These are phyloP conservation scores for Zhuqinia jingwanae DNA, from an alignment of 2,888 invertebrate species.

Conservation along the genomic window DNA sequence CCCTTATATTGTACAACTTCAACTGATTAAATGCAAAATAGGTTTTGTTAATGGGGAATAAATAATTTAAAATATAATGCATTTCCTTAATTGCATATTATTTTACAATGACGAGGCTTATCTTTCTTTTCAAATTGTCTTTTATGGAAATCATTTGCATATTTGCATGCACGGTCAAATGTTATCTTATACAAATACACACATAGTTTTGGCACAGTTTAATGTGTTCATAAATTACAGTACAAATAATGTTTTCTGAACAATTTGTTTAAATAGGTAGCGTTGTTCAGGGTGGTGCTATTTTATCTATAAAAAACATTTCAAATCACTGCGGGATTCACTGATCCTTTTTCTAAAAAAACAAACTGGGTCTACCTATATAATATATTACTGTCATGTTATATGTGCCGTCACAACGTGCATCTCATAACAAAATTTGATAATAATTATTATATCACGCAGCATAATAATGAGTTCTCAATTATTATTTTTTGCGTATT, in stretches of 20 bases:
- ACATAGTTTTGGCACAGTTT: too few species aligned
- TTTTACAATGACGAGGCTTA: background rate
- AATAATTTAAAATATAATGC: background rate
- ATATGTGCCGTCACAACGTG: too few species aligned
- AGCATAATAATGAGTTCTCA: background rate
- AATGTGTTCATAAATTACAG: background rate
- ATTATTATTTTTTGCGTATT: too few species aligned
- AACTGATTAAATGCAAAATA: background rate
- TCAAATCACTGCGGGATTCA: too few species aligned
- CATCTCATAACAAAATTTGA: too few species aligned
- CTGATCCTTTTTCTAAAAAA: too few species aligned
- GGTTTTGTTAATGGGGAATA: background rate
- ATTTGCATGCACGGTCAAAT: background rate
- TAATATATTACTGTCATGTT: background rate
- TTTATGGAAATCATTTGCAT: background rate
- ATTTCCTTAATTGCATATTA: slow-evolving; percentile 15
- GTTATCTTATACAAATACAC: too few species aligned
- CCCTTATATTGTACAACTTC: background rate
- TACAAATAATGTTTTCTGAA: background rate
- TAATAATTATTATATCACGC: too few species aligned
- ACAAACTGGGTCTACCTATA: background rate
- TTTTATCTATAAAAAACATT: too few species aligned
- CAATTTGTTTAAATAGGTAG: background rate
- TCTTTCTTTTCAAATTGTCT: background rate
- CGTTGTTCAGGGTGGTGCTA: background rate